A percentile compares a stretch with the other conserved stretches of the same genome.
Evolutionary conservation across 2,797 vertebrate genomes (phyloP).

Genomic region (Tympanoctomys barrerae): DNA sequence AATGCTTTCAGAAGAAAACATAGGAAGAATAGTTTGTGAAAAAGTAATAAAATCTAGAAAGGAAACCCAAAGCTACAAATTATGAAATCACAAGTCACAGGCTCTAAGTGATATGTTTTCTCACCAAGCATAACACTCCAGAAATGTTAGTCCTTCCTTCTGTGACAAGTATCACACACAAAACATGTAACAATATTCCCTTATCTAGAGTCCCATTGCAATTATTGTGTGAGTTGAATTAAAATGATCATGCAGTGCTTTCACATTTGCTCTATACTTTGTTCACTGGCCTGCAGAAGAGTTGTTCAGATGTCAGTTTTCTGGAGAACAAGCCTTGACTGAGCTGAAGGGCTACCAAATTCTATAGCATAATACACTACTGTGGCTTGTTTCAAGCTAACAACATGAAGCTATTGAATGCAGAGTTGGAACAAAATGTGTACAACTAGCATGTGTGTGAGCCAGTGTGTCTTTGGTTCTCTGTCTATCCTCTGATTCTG

Average conservation of each 20-base stretch:
- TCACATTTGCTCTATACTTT: background rate
- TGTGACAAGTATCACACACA: background rate
- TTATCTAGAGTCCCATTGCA: background rate
- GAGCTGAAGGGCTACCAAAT: background rate
- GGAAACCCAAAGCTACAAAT: background rate
- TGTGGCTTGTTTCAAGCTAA: background rate
- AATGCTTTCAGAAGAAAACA: conserved; percentile 20
- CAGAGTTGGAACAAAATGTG: background rate
- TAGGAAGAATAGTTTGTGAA: conserved; percentile 20
- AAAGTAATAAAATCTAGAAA: background rate
- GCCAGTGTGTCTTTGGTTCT: background rate
- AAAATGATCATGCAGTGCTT: background rate
- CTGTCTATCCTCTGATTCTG: background rate
- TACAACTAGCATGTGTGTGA: background rate
- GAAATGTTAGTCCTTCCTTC: background rate
- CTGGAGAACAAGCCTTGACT: background rate
- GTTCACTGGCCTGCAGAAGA: background rate
- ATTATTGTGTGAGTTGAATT: background rate
- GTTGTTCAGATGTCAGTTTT: background rate
- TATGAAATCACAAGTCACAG: background rate
- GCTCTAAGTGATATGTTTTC: background rate
- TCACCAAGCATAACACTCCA: background rate
- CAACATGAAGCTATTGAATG: background rate
- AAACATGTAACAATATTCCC: background rate
- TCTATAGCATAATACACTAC: conserved; percentile 3